Evolutionary conservation across 2,113 vertebrate species (phyloP).

Genomic region (Stigmatopora nigra): DNA sequence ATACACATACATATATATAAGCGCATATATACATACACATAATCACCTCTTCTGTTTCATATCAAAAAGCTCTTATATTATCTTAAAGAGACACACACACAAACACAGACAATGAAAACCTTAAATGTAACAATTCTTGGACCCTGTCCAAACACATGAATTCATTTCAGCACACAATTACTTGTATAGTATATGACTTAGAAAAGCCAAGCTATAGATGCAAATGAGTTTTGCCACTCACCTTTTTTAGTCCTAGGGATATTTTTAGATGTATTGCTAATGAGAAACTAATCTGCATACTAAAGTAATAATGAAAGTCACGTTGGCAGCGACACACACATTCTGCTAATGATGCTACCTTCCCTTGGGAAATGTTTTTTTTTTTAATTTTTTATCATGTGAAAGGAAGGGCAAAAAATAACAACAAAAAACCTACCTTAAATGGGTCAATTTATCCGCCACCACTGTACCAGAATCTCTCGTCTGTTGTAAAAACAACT

Average conservation of each 20-base stretch:
- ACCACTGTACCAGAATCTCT: neutral
- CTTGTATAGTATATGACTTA: neutral
- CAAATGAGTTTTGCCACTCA: neutral
- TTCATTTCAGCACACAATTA: neutral
- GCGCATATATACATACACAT: too few relatives aligned
- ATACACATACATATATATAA: too few relatives aligned
- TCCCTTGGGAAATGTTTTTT: neutral
- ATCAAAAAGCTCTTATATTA: too few relatives aligned
- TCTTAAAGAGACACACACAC: neutral
- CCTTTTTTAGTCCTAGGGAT: neutral
- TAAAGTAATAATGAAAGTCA: constrained; percentile 3
- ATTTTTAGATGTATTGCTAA: constrained; percentile 5
- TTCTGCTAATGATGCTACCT: neutral
- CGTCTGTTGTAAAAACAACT: neutral
- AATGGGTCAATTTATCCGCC: neutral
- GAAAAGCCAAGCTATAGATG: neutral
- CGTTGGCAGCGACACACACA: neutral
- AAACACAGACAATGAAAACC: neutral
- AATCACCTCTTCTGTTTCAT: too few relatives aligned
- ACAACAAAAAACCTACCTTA: neutral
- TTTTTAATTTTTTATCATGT: neutral
- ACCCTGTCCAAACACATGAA: neutral
- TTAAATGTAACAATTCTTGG: neutral
- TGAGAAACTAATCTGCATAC: neutral
- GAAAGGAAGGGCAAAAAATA: neutral